Evolutionary conservation across 1,140 invertebrate genomes (phyloP).

Genomic region (Leptopilina boulardi): DNA sequence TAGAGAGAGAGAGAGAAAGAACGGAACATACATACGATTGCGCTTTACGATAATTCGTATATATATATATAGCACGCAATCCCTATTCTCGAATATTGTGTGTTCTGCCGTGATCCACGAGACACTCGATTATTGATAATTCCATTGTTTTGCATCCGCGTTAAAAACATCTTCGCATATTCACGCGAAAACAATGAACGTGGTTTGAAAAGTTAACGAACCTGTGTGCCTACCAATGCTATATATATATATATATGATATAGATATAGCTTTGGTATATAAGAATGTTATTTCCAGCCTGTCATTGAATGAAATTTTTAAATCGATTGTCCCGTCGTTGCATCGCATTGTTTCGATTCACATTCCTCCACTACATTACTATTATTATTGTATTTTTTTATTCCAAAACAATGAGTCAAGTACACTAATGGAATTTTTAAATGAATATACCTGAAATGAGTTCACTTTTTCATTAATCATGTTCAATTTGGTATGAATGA

Average conservation of each 20-base stretch:
- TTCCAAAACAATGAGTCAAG: background rate
- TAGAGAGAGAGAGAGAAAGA: conserved; percentile 54
- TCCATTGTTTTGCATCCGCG: conserved; percentile 29
- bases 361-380: background rate
- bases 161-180: conserved; percentile 32
- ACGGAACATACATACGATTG: conserved; percentile 43
- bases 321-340: conserved; percentile 22
- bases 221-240: conserved; percentile 1
- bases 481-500: too few species aligned
- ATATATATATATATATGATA: conserved; percentile 30
- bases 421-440: background rate
- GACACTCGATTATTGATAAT: conserved; percentile 32
- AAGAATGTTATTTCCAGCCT: conserved; percentile 33
- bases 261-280: background rate
- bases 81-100: conserved; percentile 19
- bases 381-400: conserved; percentile 8
- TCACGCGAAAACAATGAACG: conserved; percentile 22
- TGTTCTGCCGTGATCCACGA: conserved; percentile 16
- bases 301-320: conserved; percentile 20
- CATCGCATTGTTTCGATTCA: background rate
- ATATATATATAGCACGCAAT: conserved; percentile 51
- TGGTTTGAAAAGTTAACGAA: conserved; percentile 28
- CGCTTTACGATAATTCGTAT: conserved; percentile 51
- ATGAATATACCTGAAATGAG: background rate
- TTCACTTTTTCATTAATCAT: too few species aligned